phyloP scores from a whole-genome alignment of 2,113 vertebrate species.

The Salvelinus fontinalis region DNA sequence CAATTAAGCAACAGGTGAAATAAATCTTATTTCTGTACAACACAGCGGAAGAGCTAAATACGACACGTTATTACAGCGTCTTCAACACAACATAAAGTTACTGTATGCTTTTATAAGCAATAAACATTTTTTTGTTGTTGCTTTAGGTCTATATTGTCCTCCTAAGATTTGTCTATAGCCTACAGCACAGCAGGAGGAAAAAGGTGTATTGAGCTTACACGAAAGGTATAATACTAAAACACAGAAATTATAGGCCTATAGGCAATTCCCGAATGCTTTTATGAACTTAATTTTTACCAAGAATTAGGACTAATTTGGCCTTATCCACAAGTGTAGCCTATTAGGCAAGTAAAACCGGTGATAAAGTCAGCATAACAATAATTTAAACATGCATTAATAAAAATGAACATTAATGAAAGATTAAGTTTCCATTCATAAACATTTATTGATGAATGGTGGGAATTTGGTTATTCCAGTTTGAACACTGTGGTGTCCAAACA shows the following conservation, averaged over 20 bases:
- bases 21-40: no score
- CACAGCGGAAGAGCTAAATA: no score
- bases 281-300: neutral
- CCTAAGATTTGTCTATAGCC: no score
- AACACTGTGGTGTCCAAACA: slow-evolving; percentile 31
- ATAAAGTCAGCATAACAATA: neutral
- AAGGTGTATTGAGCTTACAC: no score
- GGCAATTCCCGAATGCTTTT: neutral
- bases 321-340: slow-evolving; percentile 19
- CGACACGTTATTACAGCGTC: slow-evolving; percentile 8
- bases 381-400: slow-evolving; percentile 33
- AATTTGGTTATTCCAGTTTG: slow-evolving; percentile 72
- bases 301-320: neutral
- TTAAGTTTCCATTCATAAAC: slow-evolving; percentile 79
- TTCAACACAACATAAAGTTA: neutral
- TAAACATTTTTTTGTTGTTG: no score
- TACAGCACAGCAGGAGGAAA: no score
- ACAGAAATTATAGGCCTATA: neutral
- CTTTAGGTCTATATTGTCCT: no score
- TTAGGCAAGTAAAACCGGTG: neutral
- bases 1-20: slow-evolving; percentile 46
- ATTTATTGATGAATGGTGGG: slow-evolving; percentile 85
- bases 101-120: no score
- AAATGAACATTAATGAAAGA: slow-evolving; percentile 65
- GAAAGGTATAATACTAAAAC: neutral